Conservation (phyloP, 2,888 invertebrate genomes). For the Euplexia lucipara region DNA sequence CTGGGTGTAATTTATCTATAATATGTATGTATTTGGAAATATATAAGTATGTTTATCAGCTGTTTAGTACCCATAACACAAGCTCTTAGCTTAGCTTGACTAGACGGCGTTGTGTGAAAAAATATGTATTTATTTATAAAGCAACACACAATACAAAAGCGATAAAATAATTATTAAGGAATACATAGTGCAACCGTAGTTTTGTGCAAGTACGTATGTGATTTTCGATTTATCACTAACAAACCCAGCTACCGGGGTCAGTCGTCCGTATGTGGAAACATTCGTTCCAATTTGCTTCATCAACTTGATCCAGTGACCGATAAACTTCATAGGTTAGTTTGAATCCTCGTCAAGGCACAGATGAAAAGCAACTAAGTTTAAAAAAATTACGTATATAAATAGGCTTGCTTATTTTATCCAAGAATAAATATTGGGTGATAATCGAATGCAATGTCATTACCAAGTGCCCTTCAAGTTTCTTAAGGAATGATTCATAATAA, state of each 20-base stretch:
- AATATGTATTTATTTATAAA: too few relatives aligned
- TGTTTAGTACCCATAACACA: too few relatives aligned
- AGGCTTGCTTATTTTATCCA: not conserved
- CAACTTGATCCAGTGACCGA: not conserved
- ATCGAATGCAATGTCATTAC: not conserved
- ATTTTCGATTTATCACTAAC: conserved; percentile 30
- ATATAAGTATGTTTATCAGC: too few relatives aligned
- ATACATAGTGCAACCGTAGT: too few relatives aligned
- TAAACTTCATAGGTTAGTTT: not conserved
- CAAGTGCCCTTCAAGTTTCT: not conserved
- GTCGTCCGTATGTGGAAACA: conserved; percentile 12
- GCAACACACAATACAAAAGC: too few relatives aligned
- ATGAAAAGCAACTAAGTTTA: too few relatives aligned
- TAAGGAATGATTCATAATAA: not conserved
- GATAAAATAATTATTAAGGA: too few relatives aligned
- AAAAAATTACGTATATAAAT: not conserved
- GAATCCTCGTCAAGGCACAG: not conserved
- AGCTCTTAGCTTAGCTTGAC: too few relatives aligned
- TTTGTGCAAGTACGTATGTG: conserved; percentile 1
- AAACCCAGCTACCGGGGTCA: not conserved
- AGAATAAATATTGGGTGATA: not conserved
- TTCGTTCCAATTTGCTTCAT: conserved; percentile 23
- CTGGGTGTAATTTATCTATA: too few relatives aligned
- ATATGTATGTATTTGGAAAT: too few relatives aligned
- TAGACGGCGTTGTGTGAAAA: too few relatives aligned